Evolutionary conservation across 2,888 invertebrate genomes (phyloP).

Genomic region (Folsomia candida): DNA sequence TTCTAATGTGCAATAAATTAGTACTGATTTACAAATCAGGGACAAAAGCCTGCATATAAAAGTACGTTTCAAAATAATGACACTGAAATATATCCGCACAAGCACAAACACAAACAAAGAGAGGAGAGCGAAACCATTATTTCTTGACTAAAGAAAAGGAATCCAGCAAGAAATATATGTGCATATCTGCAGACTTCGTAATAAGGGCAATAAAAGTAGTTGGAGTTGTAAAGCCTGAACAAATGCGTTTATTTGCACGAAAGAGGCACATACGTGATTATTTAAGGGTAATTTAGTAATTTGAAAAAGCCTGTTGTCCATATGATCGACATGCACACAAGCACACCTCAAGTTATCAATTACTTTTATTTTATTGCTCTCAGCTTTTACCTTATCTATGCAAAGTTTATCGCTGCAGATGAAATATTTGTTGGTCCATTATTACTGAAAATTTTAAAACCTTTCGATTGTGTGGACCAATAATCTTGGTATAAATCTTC

Average conservation of each 20-base stretch:
- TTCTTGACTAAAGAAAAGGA: no score
- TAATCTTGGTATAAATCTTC: no score
- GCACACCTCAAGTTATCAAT: background rate
- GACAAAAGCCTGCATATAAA: background rate
- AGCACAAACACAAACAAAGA: no score
- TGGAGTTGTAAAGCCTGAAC: background rate
- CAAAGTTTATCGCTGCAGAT: no score
- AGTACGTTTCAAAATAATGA: background rate
- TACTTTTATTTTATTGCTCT: background rate
- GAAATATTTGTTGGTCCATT: no score
- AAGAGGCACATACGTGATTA: conserved; percentile 1
- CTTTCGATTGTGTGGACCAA: no score
- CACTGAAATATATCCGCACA: no score
- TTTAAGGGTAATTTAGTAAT: background rate
- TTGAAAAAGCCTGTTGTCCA: background rate
- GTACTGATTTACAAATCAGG: no score
- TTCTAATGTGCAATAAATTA: no score
- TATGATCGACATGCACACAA: background rate
- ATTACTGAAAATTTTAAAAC: no score
- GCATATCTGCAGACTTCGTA: background rate
- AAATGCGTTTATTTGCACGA: background rate
- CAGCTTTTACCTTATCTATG: background rate
- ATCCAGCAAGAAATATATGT: no score
- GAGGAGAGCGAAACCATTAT: no score
- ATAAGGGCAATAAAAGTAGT: background rate